Base-by-base conservation (phyloP, 2,797 vertebrate genomes). In the Diceros bicornis region DNA sequence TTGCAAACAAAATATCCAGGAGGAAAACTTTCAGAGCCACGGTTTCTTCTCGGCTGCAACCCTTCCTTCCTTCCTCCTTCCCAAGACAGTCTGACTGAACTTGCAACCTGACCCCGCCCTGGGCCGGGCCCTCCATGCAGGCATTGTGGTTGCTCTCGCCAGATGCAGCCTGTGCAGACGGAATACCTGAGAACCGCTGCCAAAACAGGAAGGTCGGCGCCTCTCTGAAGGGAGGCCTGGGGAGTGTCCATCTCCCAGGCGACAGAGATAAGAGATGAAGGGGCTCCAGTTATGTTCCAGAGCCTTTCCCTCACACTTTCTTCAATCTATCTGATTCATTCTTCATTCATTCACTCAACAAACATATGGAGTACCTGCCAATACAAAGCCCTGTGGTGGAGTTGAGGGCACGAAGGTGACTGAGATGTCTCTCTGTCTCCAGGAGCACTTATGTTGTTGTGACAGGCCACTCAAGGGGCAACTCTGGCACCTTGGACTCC, bases 201-300 rank as follows among this genome's bases (percentile, higher is more conserved):
- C 98, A 98, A 98, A 98, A 98, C 98, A 98, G 98, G 98, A 99
- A 99, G 98, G 98, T 96, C n/a, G 98, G 98, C 98, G 98, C 98
- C 98, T 98, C 85, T 96, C 89, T 74, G 95, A 84, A 98, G 96
- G 97, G 98, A 98, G 97, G 97, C 97, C 98, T 98, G 98, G 98
- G 98, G 97, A 98, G 97, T 97, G 92, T 97, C 96, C 84, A 75
- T 55, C 34, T 86, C 97, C 97, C 97, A 97, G 98, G 97, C 95
- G 89, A 96, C 96, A 66, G 96, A 97, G 98, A 98, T 98, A 98
- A 94, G 96, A 61, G 29, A 94, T 75, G 96, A 97, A 94, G 96
- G 97, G 86, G 69, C 57, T 74, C 79, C 21, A 0, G 12, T 1
- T 16, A 62, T 11, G 16, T 52, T 71, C 66, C 47, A 81, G 71